A percentile compares a stretch with the other conserved stretches of the same genome.
Conservation (phyloP, 2,888 invertebrate species). For the Cloeon dipterum region DNA sequence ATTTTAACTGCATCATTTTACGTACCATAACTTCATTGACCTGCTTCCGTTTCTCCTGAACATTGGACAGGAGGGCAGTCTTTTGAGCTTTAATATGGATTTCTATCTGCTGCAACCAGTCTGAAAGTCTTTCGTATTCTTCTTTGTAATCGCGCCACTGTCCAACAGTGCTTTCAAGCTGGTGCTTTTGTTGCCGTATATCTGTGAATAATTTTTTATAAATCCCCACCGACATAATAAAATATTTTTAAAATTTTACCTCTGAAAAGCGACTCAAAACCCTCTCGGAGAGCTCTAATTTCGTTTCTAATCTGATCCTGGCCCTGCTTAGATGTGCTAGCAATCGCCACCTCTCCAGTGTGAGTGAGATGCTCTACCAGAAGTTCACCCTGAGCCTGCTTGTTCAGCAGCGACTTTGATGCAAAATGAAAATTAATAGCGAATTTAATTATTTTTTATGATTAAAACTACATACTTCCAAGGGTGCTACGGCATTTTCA, state of each 20-base stretch:
- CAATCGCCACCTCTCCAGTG: conserved; percentile 65
- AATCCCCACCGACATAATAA: neutral
- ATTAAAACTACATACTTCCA: conserved; percentile 24
- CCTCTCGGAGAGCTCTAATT: conserved; percentile 62
- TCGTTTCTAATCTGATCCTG: conserved; percentile 63
- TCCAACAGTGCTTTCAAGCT: conserved; percentile 53
- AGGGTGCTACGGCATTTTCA: conserved; percentile 69
- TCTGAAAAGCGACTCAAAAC: conserved; percentile 61
- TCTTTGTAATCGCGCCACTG: conserved; percentile 84
- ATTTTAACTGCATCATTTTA: too few relatives aligned
- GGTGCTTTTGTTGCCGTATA: conserved; percentile 61
- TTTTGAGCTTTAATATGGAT: conserved; percentile 79
- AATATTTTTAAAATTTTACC: conserved; percentile 13
- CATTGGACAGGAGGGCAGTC: conserved; percentile 50
- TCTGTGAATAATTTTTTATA: conserved; percentile 21
- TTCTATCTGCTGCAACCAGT: conserved; percentile 83
- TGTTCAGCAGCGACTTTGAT: conserved; percentile 43
- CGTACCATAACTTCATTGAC: conserved; percentile 39
- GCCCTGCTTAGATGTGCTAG: conserved; percentile 59
- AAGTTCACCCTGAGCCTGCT: conserved; percentile 65
- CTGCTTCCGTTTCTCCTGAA: conserved; percentile 65
- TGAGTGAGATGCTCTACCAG: conserved; percentile 69
- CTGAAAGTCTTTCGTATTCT: conserved; percentile 72
- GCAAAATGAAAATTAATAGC: neutral
- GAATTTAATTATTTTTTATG: conserved; percentile 6